Evolutionary conservation across 2,888 invertebrate species (phyloP), one percentile per base, ranked within the genome.

Genomic region (Loripinus fragilis): DNA sequence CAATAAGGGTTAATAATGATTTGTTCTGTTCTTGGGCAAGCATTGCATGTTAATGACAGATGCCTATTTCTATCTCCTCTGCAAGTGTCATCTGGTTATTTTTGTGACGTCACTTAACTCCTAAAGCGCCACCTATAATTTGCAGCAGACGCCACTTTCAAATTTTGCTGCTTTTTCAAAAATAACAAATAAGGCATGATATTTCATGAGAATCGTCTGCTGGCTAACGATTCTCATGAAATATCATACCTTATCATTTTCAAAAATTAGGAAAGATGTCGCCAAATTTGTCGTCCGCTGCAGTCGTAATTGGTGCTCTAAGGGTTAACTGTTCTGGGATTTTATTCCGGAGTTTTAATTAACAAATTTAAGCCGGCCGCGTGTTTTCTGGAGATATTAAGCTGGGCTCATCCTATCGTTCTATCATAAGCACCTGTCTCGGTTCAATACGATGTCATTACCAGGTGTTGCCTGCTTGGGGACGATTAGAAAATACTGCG

Each of bases 321-420:
- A n/a, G n/a, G n/a, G 60, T 20, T 33, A 10, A 10, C n/a, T 28
- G 33, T 60, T 30, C 60, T 20, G 60, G 33, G 20, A 60, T 60
- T 60, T 60, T 60, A 15, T 33, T 60, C 60, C 23, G 10, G 60
- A 25, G 60, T 60, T 60, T 60, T 60, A 60, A 60, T 60, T 60
- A 60, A 60, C 60, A 33, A 60, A 33, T 60, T 60, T 60, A 30
- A 60, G 60, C 60, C 5, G 33, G 33, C n/a, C 30, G 60, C 10
- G 60, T 60, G 60, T 60, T 60, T 60, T 60, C 60, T n/a, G 30
- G 60, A 60, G 60, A 60, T 60, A 60, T 60, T 45, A 33, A 60
- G 60, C 60, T 17, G 17, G 20, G 60, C 30, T 60, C 60, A 60
- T 60, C 60, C 60, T 60, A 60, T 60, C 60, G 10, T 60, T 28